phyloP scores from a whole-genome alignment of 2,888 invertebrate species.

The Elysia crispata region DNA sequence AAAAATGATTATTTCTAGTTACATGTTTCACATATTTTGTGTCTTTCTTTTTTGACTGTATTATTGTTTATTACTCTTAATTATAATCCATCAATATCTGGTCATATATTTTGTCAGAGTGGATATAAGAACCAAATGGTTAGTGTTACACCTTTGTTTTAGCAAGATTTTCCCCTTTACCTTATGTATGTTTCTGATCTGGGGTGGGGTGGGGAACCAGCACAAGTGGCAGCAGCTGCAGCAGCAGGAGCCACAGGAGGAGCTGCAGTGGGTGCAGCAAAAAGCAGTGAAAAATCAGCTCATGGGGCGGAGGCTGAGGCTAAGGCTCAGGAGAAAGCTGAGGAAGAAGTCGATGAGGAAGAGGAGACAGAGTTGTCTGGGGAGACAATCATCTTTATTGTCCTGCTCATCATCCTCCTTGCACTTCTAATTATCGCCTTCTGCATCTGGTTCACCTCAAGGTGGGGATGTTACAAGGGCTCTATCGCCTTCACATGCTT shows the following conservation, averaged over 20 bases:
- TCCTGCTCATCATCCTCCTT: slow-evolving; percentile 14
- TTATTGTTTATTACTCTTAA: no score
- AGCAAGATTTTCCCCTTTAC: no score
- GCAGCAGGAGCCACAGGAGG: background rate
- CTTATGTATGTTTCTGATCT: background rate
- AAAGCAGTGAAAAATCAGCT: background rate
- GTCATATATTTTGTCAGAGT: no score
- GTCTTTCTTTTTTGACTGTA: no score
- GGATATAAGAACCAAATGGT: no score
- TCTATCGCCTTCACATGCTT: background rate
- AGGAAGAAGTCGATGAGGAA: background rate
- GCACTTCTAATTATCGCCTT: slow-evolving; percentile 40
- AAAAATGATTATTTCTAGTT: no score
- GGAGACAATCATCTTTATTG: slow-evolving; percentile 35
- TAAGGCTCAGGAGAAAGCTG: background rate
- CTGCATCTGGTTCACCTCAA: slow-evolving; percentile 27
- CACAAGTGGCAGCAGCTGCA: background rate
- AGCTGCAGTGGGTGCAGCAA: background rate
- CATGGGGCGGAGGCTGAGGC: background rate
- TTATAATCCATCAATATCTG: no score
- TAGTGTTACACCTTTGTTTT: no score
- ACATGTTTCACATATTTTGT: no score
- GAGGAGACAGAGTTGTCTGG: slow-evolving; percentile 2
- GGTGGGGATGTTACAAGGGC: slow-evolving; percentile 35
- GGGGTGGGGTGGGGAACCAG: background rate